Evolutionary conservation across 2,113 vertebrate genomes (phyloP), one percentile per base, ranked within the genome.

Genomic region (Epinephelus lanceolatus): DNA sequence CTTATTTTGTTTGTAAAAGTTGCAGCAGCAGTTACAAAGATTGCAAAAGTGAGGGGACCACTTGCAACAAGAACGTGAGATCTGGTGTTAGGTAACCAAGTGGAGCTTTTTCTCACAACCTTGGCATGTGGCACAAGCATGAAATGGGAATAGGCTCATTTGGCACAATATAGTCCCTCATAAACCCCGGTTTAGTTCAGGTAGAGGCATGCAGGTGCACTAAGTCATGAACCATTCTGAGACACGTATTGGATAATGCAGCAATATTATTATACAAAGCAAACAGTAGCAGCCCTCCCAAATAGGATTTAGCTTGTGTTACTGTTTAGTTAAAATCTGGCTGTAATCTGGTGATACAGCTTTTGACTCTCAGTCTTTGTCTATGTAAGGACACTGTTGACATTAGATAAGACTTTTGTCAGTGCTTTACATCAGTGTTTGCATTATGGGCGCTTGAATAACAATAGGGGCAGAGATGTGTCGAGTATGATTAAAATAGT

Each of bases 171-270:
- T 52, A 6, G 33, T 63, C 17, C 19, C 59, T 51, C 63, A 45
- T 75, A 68, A 85, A 83, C 56, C 51, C 19, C 21, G 18, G 49
- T 40, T 0, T 4, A 17, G 2, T 65, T 70, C 85, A 81, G 70
- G 87, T 75, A 62, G 17, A 21, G 76, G 71, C 88, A 63, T 56
- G 86, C 71, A 79, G n/a, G 30, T 60, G 45, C 4, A 40, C 49
- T 65, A 25, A 14, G 47, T 37, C 81, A 42, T 52, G 49, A 42
- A 23, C 65, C 30, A 63, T 67, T 71, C 27, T 60, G 17, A 21
- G 45, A 80, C 47, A 27, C n/a, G 12, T 53, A 15, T 56, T 61
- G 13, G 40, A 56, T 49, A 5, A 21, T 12, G n/a, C 17, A 52
- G 25, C 42, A 30, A 25, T 62, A 23, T 30, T n/a, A 7, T n/a